These are phyloP conservation scores for Carapus acus DNA, from an alignment of 2,797 vertebrate species.

Conservation along the genomic window DNA sequence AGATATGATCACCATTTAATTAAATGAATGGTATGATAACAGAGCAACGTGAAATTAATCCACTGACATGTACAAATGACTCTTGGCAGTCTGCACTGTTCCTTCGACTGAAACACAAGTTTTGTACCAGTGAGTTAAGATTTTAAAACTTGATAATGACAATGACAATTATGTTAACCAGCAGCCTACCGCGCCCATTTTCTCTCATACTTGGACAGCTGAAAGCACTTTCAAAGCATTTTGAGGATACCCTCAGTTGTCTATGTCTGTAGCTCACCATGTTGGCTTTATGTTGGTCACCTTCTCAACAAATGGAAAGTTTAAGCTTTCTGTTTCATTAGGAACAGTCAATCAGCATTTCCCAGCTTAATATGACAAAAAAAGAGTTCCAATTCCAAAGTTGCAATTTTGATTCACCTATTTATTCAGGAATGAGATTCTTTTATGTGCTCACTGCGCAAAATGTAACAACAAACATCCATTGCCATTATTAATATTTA, in stretches of 20 bases:
- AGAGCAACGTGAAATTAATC: constrained; percentile 39
- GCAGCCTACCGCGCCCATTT: neutral
- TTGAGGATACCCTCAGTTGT: neutral
- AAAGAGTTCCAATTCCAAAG: too few relatives aligned
- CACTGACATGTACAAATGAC: constrained; percentile 43
- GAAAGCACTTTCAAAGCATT: neutral
- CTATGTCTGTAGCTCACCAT: neutral
- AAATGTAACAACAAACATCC: too few relatives aligned
- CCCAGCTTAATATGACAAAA: too few relatives aligned
- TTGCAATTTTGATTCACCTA: too few relatives aligned
- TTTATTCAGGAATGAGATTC: too few relatives aligned
- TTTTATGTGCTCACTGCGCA: too few relatives aligned
- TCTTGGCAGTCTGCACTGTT: constrained; percentile 18
- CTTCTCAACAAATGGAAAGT: too few relatives aligned
- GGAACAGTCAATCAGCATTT: too few relatives aligned
- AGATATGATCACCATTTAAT: constrained; percentile 54
- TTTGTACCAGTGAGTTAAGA: constrained; percentile 12
- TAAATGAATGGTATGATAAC: constrained; percentile 48
- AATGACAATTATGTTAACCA: neutral
- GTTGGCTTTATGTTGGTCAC: neutral
- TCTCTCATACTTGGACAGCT: too few relatives aligned
- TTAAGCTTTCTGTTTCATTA: too few relatives aligned
- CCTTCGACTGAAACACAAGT: constrained; percentile 20
- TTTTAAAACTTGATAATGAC: neutral
- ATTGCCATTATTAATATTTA: too few relatives aligned